Percentiles rank a stretch among this genome's conserved stretches.
Evolutionary conservation across 2,113 vertebrate species (phyloP).

Genomic region (Delphinapterus leucas): DNA sequence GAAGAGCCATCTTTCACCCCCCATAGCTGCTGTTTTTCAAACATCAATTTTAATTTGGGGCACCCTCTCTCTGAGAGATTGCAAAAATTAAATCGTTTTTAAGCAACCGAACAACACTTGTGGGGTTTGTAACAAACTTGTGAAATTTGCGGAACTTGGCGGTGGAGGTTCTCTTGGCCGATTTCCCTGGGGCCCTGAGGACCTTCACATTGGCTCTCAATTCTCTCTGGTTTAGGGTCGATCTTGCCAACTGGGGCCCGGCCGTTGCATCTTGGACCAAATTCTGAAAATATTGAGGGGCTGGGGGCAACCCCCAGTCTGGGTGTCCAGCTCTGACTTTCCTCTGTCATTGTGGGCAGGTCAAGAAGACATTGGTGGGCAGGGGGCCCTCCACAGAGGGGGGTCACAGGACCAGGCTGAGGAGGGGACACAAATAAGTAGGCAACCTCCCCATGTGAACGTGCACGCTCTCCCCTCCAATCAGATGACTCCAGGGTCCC

Average conservation of each 20-base stretch:
- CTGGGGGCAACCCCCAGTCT: neutral
- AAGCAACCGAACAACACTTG: constrained; percentile 70
- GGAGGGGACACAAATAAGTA: neutral
- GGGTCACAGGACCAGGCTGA: neutral
- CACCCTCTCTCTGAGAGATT: constrained; percentile 48
- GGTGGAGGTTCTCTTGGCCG: constrained; percentile 23
- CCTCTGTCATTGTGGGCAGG: neutral
- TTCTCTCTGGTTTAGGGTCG: neutral
- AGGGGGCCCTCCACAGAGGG: neutral
- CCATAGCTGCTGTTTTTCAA: neutral
- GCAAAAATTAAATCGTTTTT: constrained; percentile 80
- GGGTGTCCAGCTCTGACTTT: neutral
- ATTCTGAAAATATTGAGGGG: neutral
- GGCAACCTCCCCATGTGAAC: too few species aligned
- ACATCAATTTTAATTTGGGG: constrained; percentile 27
- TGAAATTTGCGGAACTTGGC: constrained; percentile 75
- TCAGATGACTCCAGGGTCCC: neutral
- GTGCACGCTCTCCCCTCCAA: neutral
- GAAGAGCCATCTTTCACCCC: neutral
- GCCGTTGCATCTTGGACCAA: neutral
- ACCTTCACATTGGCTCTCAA: neutral
- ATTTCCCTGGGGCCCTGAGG: constrained; percentile 29
- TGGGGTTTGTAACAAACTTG: constrained; percentile 73
- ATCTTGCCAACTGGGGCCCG: neutral
- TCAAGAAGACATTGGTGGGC: neutral